Base-by-base conservation (phyloP, 1,140 invertebrate species). In the Procambarus clarkii region DNA sequence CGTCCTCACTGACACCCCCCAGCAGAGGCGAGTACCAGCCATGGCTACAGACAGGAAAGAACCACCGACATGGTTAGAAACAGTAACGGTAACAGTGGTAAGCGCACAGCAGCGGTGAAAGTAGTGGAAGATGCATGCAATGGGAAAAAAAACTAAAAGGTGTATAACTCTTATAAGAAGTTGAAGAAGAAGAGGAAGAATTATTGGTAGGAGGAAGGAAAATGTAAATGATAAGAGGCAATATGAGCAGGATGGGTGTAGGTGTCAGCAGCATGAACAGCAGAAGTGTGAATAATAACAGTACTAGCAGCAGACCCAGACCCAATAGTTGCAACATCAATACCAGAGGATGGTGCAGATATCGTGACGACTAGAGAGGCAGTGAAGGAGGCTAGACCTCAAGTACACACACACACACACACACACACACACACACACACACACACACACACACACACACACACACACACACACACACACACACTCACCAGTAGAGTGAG, bases 361-460 rank as follows among this genome's bases (percentile, higher is more conserved):
- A 64, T 2, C 11, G 18, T 5, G 13, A 54, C 4, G 13, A 5
- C 50, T 34, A 34, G 34, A 54, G 50, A 9, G 13, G 50, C 5
- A 54, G 50, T 13, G 8, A 54, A 54, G 50, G 8, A 34, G 34
- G 34, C 34, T 13, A 54, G 2, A 54, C 50, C 50, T 9, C 50
- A 54, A 3, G 13, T 13, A 54, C 50, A 54, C 7, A 80, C 48
- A 54, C 79, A 80, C 79, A 80, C 79, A 80, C 48, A 15, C 48
- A 80, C 48, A 80, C 46, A 80, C 48, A 80, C 79, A 80, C 79
- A 80, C 79, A 80, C 79, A 80, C 79, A 80, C 79, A 80, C 48
- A 80, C 79, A 80, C 79, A 80, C 79, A 80, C 77, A 79, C 44
- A 79, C 76, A 78, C 76, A 78, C 79, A 80, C 24, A 80, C n/a